Evolutionary conservation across 92 coral and sea anemone genomes (phyloP).

Genomic region (Scolanthus callimorphus): DNA sequence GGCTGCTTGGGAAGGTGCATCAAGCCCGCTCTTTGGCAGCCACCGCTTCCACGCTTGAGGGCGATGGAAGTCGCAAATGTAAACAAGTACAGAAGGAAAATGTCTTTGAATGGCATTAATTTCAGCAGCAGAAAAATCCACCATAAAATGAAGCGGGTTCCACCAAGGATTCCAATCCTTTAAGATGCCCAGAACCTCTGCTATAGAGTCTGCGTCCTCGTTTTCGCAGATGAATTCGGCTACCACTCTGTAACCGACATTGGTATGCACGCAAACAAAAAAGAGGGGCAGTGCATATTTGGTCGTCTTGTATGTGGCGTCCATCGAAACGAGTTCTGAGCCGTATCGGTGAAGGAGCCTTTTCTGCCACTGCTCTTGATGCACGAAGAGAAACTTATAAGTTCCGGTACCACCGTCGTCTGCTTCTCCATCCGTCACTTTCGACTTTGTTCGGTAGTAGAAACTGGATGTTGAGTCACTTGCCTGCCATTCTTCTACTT

Average conservation of each 20-base stretch:
- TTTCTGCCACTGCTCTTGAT: constrained; percentile 54
- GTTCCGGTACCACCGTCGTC: neutral
- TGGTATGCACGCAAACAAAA: constrained; percentile 52
- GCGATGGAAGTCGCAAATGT: constrained; percentile 51
- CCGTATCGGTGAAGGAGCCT: constrained; percentile 55
- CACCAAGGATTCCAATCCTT: constrained; percentile 20
- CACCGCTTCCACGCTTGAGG: neutral
- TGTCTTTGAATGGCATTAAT: constrained; percentile 37
- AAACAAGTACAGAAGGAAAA: constrained; percentile 22
- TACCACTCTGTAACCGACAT: constrained; percentile 50
- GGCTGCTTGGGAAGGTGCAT: neutral
- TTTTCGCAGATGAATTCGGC: constrained; percentile 42
- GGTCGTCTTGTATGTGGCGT: constrained; percentile 60
- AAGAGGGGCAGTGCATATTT: constrained; percentile 47
- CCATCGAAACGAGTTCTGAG: constrained; percentile 43
- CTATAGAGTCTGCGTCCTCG: constrained; percentile 15
- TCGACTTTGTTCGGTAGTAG: neutral
- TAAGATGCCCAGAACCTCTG: constrained; percentile 15
- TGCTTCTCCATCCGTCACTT: neutral
- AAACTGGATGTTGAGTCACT: neutral
- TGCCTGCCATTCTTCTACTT: constrained; percentile 13
- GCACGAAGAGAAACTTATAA: constrained; percentile 45
- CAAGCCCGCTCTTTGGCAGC: neutral
- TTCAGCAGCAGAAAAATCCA: constrained; percentile 40
- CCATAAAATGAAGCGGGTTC: constrained; percentile 33